Conservation (phyloP, 2,888 invertebrate species). For the Erebia epiphron region DNA sequence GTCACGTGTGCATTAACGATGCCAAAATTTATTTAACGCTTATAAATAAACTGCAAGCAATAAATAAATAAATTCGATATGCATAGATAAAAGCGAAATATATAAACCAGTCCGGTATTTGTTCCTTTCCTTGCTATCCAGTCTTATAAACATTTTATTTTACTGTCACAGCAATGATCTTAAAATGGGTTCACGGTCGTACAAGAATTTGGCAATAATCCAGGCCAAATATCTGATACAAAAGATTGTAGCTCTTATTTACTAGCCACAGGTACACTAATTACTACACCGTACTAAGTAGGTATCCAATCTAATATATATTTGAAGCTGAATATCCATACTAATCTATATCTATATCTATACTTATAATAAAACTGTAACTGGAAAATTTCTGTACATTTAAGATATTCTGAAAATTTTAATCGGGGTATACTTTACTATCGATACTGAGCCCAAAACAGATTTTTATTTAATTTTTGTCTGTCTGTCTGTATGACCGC, state of each 20-base stretch:
- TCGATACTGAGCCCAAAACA: too few species aligned
- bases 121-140: not conserved
- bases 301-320: too few species aligned
- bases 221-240: slow-evolving; percentile 10
- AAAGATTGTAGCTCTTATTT: slow-evolving; percentile 6
- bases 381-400: too few species aligned
- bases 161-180: not conserved
- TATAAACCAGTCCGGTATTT: not conserved
- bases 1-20: slow-evolving; percentile 40
- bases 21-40: slow-evolving; percentile 37
- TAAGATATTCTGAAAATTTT: too few species aligned
- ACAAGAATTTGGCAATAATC: slow-evolving; percentile 19
- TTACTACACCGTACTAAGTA: not conserved
- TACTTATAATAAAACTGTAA: too few species aligned
- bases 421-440: too few species aligned
- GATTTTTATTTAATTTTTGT: too few species aligned
- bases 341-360: too few species aligned
- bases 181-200: not conserved
- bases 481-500: too few species aligned
- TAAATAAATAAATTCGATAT: not conserved
- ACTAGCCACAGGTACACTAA: not conserved
- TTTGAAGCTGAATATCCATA: too few species aligned
- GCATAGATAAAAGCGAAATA: not conserved
- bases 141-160: not conserved
- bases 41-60: slow-evolving; percentile 33